These are phyloP conservation scores for Theretra japonica DNA, from an alignment of 2,888 invertebrate genomes.

Conservation along the genomic window DNA sequence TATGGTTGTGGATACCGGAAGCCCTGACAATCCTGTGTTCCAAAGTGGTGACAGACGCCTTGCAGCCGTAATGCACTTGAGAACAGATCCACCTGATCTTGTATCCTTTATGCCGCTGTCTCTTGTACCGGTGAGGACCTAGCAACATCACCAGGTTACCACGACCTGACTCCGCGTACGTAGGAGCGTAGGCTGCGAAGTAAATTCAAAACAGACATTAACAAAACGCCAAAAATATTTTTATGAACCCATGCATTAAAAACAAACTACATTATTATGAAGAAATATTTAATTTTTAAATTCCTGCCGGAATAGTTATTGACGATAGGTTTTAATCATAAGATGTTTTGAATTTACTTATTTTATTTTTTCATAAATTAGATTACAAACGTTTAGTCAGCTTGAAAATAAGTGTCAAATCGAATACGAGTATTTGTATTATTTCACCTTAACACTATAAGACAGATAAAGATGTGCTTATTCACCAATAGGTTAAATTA, in stretches of 20 bases:
- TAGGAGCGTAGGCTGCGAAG: slow-evolving; percentile 20
- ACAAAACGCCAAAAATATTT: neutral
- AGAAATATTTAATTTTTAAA: no score
- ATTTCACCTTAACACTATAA: no score
- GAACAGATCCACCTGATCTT: slow-evolving; percentile 39
- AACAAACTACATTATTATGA: neutral
- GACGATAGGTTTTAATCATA: no score
- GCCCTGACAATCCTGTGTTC: slow-evolving; percentile 33
- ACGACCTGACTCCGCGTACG: slow-evolving; percentile 31
- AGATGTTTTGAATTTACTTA: no score
- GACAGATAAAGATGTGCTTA: no score
- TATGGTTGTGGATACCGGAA: slow-evolving; percentile 33
- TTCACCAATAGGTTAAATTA: no score
- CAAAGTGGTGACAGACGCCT: slow-evolving; percentile 38
- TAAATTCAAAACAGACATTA: neutral
- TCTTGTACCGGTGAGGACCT: slow-evolving; percentile 36
- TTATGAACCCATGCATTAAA: neutral
- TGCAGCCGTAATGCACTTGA: slow-evolving; percentile 36
- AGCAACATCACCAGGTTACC: slow-evolving; percentile 38
- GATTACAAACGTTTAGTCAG: no score
- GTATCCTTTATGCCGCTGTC: slow-evolving; percentile 9
- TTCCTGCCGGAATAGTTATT: no score
- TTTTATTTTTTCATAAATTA: no score
- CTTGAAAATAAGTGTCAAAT: no score
- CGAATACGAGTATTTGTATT: no score